Percentiles rank a stretch among this genome's conserved stretches.
These are phyloP conservation scores for Grammomys dolichurus DNA, from an alignment of 2,113 vertebrate species.

Conservation along the genomic window DNA sequence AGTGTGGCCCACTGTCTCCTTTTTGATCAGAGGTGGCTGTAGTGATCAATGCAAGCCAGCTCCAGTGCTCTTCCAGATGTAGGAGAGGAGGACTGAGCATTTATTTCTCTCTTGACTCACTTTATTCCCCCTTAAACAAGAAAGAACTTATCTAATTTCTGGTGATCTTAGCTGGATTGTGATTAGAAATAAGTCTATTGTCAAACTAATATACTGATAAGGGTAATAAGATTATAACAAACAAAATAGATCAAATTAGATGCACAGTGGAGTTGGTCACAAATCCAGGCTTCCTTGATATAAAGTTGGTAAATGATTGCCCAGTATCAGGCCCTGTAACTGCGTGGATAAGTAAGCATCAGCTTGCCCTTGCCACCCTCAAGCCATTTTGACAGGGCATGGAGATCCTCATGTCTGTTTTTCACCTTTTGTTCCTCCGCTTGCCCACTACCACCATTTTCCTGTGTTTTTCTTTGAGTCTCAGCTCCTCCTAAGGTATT, in stretches of 20 bases:
- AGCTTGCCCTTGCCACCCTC: neutral
- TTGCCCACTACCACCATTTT: neutral
- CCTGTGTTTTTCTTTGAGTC: neutral
- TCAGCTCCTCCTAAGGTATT: neutral
- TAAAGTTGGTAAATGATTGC: neutral
- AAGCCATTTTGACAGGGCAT: too few species aligned
- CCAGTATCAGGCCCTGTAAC: neutral
- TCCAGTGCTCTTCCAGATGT: neutral
- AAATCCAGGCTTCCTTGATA: neutral
- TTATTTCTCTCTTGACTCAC: neutral
- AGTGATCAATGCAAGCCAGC: neutral
- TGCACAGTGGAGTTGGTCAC: neutral
- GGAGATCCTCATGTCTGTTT: neutral
- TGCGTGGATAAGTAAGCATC: neutral
- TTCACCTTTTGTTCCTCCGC: neutral
- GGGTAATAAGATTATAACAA: neutral
- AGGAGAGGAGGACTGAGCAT: neutral
- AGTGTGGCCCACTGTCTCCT: neutral
- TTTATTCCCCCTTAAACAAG: neutral
- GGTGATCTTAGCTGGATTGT: neutral
- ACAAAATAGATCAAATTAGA: neutral
- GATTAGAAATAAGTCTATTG: neutral
- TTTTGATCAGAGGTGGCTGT: neutral
- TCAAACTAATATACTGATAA: neutral
- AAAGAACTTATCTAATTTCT: conserved; percentile 32